Percentiles rank a stretch among this genome's conserved stretches.
phyloP scores from a whole-genome alignment of 2,888 invertebrate species.

The Ophonus ardosiacus region DNA sequence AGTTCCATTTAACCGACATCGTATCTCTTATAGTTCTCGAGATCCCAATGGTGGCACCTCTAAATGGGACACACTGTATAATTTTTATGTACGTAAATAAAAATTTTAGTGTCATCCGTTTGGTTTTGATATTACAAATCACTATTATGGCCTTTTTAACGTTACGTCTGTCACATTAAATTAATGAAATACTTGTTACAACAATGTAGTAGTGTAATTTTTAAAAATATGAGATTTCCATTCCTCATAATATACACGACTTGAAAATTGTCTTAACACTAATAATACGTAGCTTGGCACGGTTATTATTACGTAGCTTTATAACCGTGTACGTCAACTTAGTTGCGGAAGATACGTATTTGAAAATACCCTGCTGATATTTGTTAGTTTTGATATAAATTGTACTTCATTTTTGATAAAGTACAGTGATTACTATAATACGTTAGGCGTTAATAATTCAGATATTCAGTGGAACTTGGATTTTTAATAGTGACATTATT shows the following conservation, averaged over 20 bases:
- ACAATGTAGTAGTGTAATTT: too few species aligned
- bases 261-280: neutral
- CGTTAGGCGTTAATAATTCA: neutral
- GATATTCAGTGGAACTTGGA: slow-evolving; percentile 27
- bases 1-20: too few species aligned
- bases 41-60: too few species aligned
- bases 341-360: slow-evolving; percentile 45
- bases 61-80: too few species aligned
- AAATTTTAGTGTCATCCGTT: too few species aligned
- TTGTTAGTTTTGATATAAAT: slow-evolving; percentile 40
- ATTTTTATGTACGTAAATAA: too few species aligned
- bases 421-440: slow-evolving; percentile 5
- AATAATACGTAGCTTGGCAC: neutral
- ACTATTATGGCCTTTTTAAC: too few species aligned
- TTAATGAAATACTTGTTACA: too few species aligned
- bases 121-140: too few species aligned
- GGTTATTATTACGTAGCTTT: neutral
- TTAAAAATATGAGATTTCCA: neutral
- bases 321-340: slow-evolving; percentile 25
- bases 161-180: too few species aligned
- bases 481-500: neutral
- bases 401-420: slow-evolving; percentile 20
- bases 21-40: too few species aligned
- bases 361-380: slow-evolving; percentile 44
- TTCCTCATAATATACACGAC: neutral